These are phyloP conservation scores for Eristalinus aeneus DNA, from an alignment of 2,888 invertebrate genomes.

Conservation along the genomic window DNA sequence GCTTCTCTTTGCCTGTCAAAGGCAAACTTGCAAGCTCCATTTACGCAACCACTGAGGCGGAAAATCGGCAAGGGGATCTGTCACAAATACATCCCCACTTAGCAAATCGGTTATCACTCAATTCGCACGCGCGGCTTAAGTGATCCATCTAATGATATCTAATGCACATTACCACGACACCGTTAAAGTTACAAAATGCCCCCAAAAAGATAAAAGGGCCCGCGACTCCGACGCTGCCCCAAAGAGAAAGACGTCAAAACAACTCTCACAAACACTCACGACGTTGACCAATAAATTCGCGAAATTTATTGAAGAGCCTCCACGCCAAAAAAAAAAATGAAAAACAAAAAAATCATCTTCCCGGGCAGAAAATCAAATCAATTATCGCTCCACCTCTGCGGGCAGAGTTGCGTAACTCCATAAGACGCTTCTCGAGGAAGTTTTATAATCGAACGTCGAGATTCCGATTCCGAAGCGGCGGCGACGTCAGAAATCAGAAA, in stretches of 20 bases:
- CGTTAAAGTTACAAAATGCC: background rate
- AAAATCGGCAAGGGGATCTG: background rate
- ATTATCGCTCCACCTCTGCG: constrained; percentile 36
- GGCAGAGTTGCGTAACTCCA: constrained; percentile 26
- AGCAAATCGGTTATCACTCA: background rate
- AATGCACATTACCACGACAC: background rate
- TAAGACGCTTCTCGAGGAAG: constrained; percentile 30
- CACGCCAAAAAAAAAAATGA: background rate
- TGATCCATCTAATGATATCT: background rate
- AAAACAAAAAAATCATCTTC: constrained; percentile 22
- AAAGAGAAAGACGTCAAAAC: background rate
- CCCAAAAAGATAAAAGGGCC: constrained; percentile 5
- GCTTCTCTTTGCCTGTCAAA: no score
- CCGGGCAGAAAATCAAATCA: constrained; percentile 47
- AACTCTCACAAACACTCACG: background rate
- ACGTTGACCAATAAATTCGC: constrained; percentile 5
- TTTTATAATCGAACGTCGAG: constrained; percentile 51
- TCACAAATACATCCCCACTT: background rate
- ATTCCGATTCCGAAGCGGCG: constrained; percentile 33
- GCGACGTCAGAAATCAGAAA: constrained; percentile 19
- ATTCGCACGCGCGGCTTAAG: background rate
- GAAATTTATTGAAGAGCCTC: constrained; percentile 18
- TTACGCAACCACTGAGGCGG: background rate
- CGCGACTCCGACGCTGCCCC: background rate
- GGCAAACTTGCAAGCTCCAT: background rate